Percentiles rank a stretch among this genome's conserved stretches.
Conservation (phyloP, 2,797 vertebrate species). For the Lacerta viridis region DNA sequence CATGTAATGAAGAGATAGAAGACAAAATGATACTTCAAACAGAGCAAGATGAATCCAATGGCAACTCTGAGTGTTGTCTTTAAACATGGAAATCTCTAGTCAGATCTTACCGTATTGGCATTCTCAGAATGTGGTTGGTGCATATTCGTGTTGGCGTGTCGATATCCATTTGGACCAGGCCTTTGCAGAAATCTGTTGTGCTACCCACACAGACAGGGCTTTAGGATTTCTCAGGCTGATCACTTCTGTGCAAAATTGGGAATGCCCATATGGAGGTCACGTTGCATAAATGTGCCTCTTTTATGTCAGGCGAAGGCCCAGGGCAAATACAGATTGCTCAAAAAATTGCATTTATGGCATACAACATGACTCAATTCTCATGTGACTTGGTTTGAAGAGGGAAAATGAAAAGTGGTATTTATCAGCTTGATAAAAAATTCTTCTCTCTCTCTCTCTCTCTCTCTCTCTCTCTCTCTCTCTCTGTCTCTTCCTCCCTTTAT, state of each 20-base stretch:
- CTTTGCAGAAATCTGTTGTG: slow-evolving; percentile 1
- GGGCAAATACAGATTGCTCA: background rate
- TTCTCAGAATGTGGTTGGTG: background rate
- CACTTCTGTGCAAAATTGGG: background rate
- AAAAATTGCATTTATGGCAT: slow-evolving; percentile 17
- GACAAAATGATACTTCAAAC: background rate
- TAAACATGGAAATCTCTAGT: background rate
- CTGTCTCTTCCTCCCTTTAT: no score
- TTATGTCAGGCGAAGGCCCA: slow-evolving; percentile 5
- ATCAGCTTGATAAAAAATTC: background rate
- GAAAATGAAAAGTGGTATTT: slow-evolving; percentile 2
- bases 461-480: background rate
- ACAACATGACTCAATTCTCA: background rate
- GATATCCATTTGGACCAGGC: background rate
- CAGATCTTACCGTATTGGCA: background rate
- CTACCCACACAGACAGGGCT: background rate
- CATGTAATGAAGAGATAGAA: background rate
- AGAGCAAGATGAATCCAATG: background rate
- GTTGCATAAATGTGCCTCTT: slow-evolving; percentile 26
- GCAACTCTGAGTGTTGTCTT: background rate
- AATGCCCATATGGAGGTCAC: slow-evolving; percentile 13
- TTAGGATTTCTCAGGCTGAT: background rate
- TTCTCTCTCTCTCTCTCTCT: background rate
- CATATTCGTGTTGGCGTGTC: background rate
- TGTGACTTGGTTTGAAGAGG: background rate